Base-by-base conservation (phyloP, 2,113 vertebrate species). In the Chlorodrepanis virens region DNA sequence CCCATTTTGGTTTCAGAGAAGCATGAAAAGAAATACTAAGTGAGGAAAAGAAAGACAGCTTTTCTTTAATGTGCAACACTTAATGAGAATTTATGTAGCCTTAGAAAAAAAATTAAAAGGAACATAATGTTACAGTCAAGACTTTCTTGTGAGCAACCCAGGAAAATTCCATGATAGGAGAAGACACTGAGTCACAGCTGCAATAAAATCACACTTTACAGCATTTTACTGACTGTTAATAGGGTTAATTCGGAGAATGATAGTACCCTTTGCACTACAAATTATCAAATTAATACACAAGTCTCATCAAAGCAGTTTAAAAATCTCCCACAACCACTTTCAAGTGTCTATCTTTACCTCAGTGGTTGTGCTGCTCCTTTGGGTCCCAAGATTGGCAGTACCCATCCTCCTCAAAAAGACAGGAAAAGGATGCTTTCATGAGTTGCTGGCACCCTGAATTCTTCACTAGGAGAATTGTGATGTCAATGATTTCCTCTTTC, bases 121-220 rank as follows among this genome's bases (percentile, higher is more conserved):
- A 39, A 42, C 7, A 3, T 28, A 28, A 74, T 35, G 6, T 45
- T 64, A 6, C 10, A 53, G 12, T 52, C n/a, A 63, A 57, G 63
- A 59, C 14, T 71, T 90, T 72, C 6, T 60, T 67, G 16, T 68
- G 14, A 77, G 18, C 6, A 44, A 63, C 56, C 33, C 63, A 44
- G 8, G 3, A 4, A 56, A 57, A 37, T 33, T 22, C 27, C 6
- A 27, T 68, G 3, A 8, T 37, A 45, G 0, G 2, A 12, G 13
- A 76, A 83, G 45, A 14, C 22, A 59, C n/a, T 0, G 2, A 52
- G 54, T 69, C 28, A 64, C 9, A 45, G 14, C 19, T n/a, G 12
- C 35, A 28, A 42, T 52, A 70, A 75, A 77, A 72, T 53, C 2
- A 2, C 11, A 29, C 2, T 64, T 74, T 68, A 16, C 12, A 64